Evolutionary conservation across 2,113 vertebrate genomes (phyloP).

Genomic region (Mixornis gularis): DNA sequence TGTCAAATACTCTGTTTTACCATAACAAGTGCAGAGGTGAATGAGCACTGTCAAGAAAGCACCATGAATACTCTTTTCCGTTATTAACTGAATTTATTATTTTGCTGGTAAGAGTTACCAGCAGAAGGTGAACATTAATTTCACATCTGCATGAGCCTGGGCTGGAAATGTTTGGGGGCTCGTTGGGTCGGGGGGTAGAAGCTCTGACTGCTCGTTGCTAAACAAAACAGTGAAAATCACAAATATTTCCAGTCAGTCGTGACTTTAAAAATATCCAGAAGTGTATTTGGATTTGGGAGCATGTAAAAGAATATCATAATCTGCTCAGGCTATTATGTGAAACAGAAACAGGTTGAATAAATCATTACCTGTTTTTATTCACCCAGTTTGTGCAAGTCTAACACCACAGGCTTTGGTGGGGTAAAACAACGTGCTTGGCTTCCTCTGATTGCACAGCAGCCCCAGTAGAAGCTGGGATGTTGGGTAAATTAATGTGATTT

Average conservation of each 20-base stretch:
- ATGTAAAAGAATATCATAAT: neutral
- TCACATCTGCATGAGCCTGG: neutral
- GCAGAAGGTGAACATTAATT: neutral
- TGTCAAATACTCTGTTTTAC: constrained; percentile 41
- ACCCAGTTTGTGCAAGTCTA: neutral
- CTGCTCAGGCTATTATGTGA: neutral
- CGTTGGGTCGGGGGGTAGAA: neutral
- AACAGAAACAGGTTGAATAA: neutral
- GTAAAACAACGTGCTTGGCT: neutral
- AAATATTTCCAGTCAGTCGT: neutral
- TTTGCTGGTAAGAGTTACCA: constrained; percentile 29
- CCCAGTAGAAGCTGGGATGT: neutral
- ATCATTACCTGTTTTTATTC: neutral
- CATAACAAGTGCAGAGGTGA: constrained; percentile 53
- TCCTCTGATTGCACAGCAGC: neutral
- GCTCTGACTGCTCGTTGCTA: neutral
- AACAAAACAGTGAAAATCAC: constrained; percentile 13
- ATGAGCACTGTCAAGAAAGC: neutral
- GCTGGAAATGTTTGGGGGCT: constrained; percentile 1
- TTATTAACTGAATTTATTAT: constrained; percentile 50
- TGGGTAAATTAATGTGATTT: constrained; percentile 10
- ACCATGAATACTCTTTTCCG: constrained; percentile 5
- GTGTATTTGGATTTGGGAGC: neutral
- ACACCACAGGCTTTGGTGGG: rapidly evolving
- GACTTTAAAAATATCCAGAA: constrained; percentile 39